Conservation (phyloP, 2,888 invertebrate genomes). For the Drosophila nigricruria region DNA sequence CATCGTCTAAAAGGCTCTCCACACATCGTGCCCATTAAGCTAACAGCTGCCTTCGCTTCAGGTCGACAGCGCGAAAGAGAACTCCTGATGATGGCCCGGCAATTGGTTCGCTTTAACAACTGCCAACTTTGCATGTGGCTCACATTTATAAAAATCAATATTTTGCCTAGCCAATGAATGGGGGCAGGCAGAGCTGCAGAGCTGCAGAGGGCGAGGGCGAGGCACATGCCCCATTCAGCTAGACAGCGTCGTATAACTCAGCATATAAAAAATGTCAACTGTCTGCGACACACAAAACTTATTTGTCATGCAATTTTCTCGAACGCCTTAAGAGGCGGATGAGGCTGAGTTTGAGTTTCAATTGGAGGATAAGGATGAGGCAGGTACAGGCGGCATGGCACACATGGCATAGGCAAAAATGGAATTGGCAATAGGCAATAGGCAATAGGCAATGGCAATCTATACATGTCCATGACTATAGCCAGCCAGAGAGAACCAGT, state of each 20-base stretch:
- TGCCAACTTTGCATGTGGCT: constrained; percentile 74
- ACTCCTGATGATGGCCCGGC: constrained; percentile 31
- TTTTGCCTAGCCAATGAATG: constrained; percentile 41
- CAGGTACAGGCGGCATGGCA: no score
- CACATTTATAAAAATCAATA: constrained; percentile 76
- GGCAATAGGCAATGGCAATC: constrained; percentile 63
- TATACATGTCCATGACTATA: constrained; percentile 61
- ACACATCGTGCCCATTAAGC: constrained; percentile 32
- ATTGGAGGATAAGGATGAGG: constrained; percentile 4
- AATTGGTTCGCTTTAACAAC: constrained; percentile 71
- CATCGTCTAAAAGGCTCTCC: constrained; percentile 21
- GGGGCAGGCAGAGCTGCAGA: not conserved
- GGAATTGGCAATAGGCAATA: constrained; percentile 32
- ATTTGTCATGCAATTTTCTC: constrained; percentile 78
- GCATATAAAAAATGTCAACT: constrained; percentile 79
- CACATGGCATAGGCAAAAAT: constrained; percentile 55
- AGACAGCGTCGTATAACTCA: constrained; percentile 70
- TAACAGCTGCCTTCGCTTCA: constrained; percentile 27
- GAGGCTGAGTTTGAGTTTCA: constrained; percentile 17
- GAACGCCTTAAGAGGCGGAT: constrained; percentile 70
- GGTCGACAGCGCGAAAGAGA: constrained; percentile 12
- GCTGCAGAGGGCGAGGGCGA: not conserved
- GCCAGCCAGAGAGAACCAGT: constrained; percentile 61
- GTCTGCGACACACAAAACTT: constrained; percentile 79
- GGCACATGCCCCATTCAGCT: constrained; percentile 51